A percentile compares a stretch with the other conserved stretches of the same genome.
These are phyloP conservation scores for Acleris holmiana DNA, from an alignment of 2,888 invertebrate species.

Conservation along the genomic window DNA sequence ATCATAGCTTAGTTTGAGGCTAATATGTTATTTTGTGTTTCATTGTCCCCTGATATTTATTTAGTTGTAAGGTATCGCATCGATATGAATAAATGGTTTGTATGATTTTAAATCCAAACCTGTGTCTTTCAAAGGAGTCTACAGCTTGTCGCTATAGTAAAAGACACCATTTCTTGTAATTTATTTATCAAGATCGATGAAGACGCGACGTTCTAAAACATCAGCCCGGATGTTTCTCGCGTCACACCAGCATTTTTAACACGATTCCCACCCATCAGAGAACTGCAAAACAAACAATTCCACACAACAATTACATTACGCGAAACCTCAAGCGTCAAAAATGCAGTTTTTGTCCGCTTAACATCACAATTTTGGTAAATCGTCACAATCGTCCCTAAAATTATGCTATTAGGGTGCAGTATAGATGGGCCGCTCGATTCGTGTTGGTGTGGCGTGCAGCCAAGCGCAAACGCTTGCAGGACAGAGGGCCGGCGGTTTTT, in stretches of 20 bases:
- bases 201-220: conserved; percentile 11
- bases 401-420: conserved; percentile 37
- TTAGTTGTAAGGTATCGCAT: no score
- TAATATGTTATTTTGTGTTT: no score
- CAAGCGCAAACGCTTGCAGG: conserved; percentile 79
- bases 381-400: conserved; percentile 16
- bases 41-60: no score
- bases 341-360: conserved; percentile 54
- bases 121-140: not conserved
- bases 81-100: no score
- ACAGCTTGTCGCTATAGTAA: not conserved
- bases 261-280: conserved; percentile 46
- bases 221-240: conserved; percentile 26
- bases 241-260: conserved; percentile 24
- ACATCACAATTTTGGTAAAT: conserved; percentile 7
- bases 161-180: not conserved
- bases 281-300: conserved; percentile 72
- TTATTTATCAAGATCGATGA: conserved; percentile 15
- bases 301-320: conserved; percentile 79
- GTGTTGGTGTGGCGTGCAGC: conserved; percentile 54
- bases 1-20: no score
- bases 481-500: conserved; percentile 75
- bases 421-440: conserved; percentile 27
- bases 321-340: conserved; percentile 80
- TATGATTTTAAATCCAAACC: not conserved